These are phyloP conservation scores for Teleogryllus occipitalis DNA, from an alignment of 1,140 invertebrate species.

Conservation along the genomic window DNA sequence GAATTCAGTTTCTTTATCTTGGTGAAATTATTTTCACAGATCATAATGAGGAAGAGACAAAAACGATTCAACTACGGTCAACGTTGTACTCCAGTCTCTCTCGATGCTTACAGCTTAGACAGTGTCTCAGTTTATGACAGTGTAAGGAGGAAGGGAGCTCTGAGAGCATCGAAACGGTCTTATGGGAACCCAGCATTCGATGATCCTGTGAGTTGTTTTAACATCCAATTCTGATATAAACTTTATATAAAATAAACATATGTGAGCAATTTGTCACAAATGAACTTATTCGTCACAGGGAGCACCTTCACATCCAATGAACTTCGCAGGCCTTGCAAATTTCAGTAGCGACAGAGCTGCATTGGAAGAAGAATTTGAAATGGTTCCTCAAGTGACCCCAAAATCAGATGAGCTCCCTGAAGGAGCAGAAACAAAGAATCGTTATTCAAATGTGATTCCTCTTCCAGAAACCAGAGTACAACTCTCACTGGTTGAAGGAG, in stretches of 20 bases:
- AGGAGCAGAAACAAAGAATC: conserved; percentile 83
- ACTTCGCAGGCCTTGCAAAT: conserved; percentile 62
- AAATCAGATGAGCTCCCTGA: conserved; percentile 71
- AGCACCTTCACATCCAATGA: conserved; percentile 60
- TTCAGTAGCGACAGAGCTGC: conserved; percentile 62
- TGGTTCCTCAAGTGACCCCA: conserved; percentile 66
- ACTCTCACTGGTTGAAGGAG: conserved; percentile 55
- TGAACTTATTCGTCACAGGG: conserved; percentile 39
- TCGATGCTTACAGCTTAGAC: conserved; percentile 82
- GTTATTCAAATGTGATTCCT: conserved; percentile 89
- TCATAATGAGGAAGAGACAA: conserved; percentile 63
- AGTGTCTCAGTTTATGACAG: conserved; percentile 77
- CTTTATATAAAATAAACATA: no score
- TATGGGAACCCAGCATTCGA: conserved; percentile 89
- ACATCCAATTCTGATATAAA: no score
- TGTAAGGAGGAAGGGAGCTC: conserved; percentile 50
- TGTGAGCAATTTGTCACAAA: no score
- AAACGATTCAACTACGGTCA: conserved; percentile 62
- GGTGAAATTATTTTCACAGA: conserved; percentile 36
- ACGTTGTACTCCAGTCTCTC: conserved; percentile 73
- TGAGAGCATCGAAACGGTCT: conserved; percentile 71
- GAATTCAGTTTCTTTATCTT: background rate
- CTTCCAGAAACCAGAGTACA: conserved; percentile 79
- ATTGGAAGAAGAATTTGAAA: conserved; percentile 66
- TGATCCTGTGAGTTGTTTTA: conserved; percentile 57